Conservation (phyloP, 2,888 invertebrate genomes). For the Diarsia brunnea region DNA sequence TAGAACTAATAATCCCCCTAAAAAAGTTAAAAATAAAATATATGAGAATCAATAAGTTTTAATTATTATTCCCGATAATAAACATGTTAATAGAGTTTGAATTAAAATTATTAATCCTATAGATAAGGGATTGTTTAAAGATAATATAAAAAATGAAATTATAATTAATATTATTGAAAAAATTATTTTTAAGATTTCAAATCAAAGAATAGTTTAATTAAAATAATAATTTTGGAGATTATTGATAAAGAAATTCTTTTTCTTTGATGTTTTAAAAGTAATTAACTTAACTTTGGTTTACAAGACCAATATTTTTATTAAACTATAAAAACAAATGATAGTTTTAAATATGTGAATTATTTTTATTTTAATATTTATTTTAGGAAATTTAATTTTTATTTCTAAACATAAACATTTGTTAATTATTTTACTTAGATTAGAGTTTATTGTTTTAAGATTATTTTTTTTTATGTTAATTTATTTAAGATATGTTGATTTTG, state of each 20-base stretch:
- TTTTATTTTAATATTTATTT: conserved; percentile 87
- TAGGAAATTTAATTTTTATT: conserved; percentile 89
- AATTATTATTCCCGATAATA: conserved; percentile 86
- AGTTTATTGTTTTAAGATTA: conserved; percentile 91
- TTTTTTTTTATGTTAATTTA: conserved; percentile 88
- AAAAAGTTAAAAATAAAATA: conserved; percentile 91
- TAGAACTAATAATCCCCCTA: conserved; percentile 92
- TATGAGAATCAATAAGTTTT: conserved; percentile 91
- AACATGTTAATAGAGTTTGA: conserved; percentile 87
- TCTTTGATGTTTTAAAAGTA: conserved; percentile 92
- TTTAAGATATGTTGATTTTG: conserved; percentile 85
- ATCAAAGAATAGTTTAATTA: conserved; percentile 92
- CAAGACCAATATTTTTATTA: conserved; percentile 92
- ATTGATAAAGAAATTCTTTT: conserved; percentile 90
- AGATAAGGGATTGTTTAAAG: conserved; percentile 87
- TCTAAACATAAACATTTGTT: conserved; percentile 91
- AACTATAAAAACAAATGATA: conserved; percentile 92
- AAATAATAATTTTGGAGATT: conserved; percentile 94
- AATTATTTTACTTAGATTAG: conserved; percentile 91
- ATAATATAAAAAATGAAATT: conserved; percentile 76
- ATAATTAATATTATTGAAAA: conserved; percentile 82
- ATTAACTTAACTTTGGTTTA: conserved; percentile 91
- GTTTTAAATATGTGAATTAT: conserved; percentile 82
- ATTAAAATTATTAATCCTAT: conserved; percentile 89
- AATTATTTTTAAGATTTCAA: conserved; percentile 85